A percentile compares a stretch with the other conserved stretches of the same genome.
Conservation (phyloP, 1,140 invertebrate species). For the Hyposmocoma kahamanoa region DNA sequence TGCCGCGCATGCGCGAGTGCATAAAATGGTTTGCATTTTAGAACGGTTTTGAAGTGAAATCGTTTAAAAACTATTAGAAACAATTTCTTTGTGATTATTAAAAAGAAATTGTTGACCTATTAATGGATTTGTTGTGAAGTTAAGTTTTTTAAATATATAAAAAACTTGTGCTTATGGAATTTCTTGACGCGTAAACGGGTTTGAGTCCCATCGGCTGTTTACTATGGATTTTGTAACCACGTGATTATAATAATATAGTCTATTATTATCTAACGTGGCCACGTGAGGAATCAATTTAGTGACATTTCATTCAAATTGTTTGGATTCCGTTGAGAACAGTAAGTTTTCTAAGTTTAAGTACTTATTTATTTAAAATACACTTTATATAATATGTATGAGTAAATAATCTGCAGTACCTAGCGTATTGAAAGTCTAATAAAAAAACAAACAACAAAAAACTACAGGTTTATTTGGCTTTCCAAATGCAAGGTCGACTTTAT, state of each 20-base stretch:
- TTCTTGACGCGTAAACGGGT: slow-evolving; percentile 22
- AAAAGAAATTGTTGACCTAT: not conserved
- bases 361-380: too few species aligned
- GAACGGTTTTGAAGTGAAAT: slow-evolving; percentile 9
- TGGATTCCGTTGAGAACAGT: too few species aligned
- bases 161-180: slow-evolving; percentile 9
- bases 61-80: slow-evolving; percentile 19
- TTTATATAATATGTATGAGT: too few species aligned
- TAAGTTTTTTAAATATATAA: slow-evolving; percentile 1
- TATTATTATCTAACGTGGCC: too few species aligned
- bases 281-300: too few species aligned
- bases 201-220: slow-evolving; percentile 10
- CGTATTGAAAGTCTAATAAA: too few species aligned
- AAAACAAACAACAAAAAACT: too few species aligned
- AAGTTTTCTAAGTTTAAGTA: too few species aligned
- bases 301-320: too few species aligned
- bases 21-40: slow-evolving; percentile 7
- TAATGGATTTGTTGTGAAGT: slow-evolving; percentile 8
- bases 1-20: slow-evolving; percentile 26
- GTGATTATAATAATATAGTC: slow-evolving; percentile 21
- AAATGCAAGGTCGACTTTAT: too few species aligned
- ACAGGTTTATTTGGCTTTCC: too few species aligned
- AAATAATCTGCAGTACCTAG: too few species aligned
- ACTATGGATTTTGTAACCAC: slow-evolving; percentile 25
- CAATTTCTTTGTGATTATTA: not conserved